phyloP scores from a whole-genome alignment of 2,888 invertebrate species.

The Iselma pallidipennis region DNA sequence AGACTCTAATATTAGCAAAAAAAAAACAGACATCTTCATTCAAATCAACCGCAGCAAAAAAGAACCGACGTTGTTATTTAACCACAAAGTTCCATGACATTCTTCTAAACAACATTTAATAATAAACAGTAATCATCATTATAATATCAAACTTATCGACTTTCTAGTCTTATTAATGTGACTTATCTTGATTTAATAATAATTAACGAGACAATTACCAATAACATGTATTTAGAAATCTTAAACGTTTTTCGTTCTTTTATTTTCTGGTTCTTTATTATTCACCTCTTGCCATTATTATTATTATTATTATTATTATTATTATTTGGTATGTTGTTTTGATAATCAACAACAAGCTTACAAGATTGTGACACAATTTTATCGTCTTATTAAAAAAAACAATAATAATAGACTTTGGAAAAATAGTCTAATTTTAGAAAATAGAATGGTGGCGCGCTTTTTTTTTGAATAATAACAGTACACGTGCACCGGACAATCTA shows the following conservation, averaged over 20 bases:
- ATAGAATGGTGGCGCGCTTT: no score
- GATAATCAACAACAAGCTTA: background rate
- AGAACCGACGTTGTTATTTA: background rate
- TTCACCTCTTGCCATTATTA: background rate
- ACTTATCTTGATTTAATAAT: background rate
- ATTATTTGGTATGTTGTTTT: no score
- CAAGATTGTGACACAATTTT: background rate
- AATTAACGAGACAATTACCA: no score
- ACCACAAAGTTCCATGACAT: background rate
- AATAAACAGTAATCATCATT: no score
- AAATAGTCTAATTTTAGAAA: background rate
- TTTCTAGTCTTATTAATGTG: conserved; percentile 13
- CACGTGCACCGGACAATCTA: background rate
- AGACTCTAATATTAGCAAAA: background rate
- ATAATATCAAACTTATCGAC: conserved; percentile 15
- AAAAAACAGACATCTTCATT: background rate
- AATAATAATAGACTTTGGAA: background rate
- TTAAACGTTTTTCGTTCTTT: no score
- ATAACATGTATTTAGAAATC: no score
- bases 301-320: background rate
- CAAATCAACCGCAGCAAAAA: background rate
- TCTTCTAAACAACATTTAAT: background rate
- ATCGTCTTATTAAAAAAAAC: background rate
- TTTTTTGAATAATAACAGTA: background rate
- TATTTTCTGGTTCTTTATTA: no score